These are phyloP conservation scores for Pristionchus entomophagus DNA, from an alignment of 2,888 invertebrate species.

Conservation along the genomic window DNA sequence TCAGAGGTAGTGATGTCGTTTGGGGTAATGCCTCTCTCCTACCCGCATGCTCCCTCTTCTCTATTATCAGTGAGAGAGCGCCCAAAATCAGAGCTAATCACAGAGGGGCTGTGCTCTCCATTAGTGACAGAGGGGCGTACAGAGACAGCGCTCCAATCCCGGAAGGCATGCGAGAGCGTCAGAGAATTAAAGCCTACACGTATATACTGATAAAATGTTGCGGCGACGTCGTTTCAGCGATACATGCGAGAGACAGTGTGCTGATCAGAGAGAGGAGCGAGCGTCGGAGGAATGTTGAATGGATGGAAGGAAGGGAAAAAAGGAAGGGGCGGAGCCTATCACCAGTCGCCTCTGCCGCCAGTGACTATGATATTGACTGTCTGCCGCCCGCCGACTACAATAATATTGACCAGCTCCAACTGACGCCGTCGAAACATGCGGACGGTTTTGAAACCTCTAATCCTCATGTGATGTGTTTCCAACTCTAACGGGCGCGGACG, in stretches of 20 bases:
- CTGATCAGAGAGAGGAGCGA: conserved; percentile 21
- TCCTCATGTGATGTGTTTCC: background rate
- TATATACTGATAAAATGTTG: conserved; percentile 6
- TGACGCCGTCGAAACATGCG: background rate
- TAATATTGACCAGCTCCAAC: background rate
- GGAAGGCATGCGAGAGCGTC: background rate
- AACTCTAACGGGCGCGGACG: background rate
- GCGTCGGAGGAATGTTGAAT: background rate
- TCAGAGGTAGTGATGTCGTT: no score
- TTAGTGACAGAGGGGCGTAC: no score
- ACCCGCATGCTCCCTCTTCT: no score
- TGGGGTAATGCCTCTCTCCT: no score
- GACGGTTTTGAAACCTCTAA: background rate
- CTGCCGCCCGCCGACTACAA: background rate
- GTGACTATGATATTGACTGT: background rate
- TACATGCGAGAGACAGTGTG: background rate
- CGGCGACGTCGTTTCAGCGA: background rate
- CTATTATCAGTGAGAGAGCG: no score
- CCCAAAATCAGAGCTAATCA: no score
- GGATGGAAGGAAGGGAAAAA: background rate
- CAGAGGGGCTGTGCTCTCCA: no score
- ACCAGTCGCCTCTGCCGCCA: background rate
- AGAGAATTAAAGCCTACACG: no score
- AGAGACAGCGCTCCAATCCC: background rate
- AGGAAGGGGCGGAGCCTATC: conserved; percentile 5